phyloP scores from a whole-genome alignment of 1,140 invertebrate species.

The Glossosoma conforme region DNA sequence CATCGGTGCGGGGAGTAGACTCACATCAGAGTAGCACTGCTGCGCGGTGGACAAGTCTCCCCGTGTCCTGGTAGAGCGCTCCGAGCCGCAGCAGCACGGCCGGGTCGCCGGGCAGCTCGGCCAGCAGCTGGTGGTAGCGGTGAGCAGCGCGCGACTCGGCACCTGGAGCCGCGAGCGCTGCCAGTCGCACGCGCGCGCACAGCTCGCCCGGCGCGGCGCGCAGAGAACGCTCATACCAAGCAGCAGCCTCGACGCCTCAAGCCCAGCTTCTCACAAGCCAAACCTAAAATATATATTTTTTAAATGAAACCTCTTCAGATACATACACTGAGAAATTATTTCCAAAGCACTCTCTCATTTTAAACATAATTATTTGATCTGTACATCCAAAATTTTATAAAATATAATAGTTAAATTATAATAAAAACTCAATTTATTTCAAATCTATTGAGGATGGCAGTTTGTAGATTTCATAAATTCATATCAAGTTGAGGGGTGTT shows the following conservation, averaged over 20 bases:
- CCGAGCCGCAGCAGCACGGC: slow-evolving; percentile 43
- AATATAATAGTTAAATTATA: no score
- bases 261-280: slow-evolving; percentile 23
- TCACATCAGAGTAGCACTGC: slow-evolving; percentile 47
- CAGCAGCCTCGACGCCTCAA: slow-evolving; percentile 11
- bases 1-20: neutral
- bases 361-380: no score
- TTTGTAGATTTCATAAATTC: no score
- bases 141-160: slow-evolving; percentile 34
- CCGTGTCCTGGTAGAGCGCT: slow-evolving; percentile 39
- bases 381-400: no score
- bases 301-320: no score
- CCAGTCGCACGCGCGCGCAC: slow-evolving; percentile 36
- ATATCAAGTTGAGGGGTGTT: no score
- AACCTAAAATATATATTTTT: slow-evolving; percentile 16
- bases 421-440: no score
- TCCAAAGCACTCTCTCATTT: no score
- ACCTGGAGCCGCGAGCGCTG: slow-evolving; percentile 33
- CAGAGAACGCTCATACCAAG: slow-evolving; percentile 28
- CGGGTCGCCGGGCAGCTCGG: slow-evolving; percentile 34
- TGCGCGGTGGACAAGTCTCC: slow-evolving; percentile 43
- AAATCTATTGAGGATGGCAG: no score
- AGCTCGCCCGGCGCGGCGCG: slow-evolving; percentile 34
- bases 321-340: no score
- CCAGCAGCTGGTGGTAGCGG: slow-evolving; percentile 33